Base-by-base conservation (phyloP, 2,113 vertebrate species). In the Eurystomus gularis region DNA sequence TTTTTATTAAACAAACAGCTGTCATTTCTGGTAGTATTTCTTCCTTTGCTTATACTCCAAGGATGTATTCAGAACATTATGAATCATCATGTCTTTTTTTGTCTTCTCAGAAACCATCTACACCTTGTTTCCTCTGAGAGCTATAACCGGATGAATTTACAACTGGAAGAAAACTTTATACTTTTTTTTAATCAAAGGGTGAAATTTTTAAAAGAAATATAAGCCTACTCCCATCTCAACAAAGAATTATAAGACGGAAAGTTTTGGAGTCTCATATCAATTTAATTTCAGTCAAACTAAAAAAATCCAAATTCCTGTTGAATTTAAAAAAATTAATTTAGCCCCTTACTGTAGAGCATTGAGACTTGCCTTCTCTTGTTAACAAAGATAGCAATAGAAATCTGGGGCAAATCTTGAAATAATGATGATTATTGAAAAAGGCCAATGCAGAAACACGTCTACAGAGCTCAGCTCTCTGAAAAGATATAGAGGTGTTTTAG, bases 181-280 rank as follows among this genome's bases (percentile, higher is more conserved):
- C 68, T 57, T n/a, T 54, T 54, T 65, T 40, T 33, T 37, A 54
- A 64, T 37, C 8, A 44, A 84, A 65, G 17, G 2, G 10, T 37
- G 14, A 62, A 62, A 82, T 76, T 37, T 26, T 83, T 12, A 33
- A 72, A 75, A 58, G 3, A 62, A 60, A 70, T 24, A 28, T 26
- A 44, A 44, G 3, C 7, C 11, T 12, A 7, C 3, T 2, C 4
- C 4, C 4, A 1, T 5, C 19, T 13, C 28, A n/a, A n/a, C 9
- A 42, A 33, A 40, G 4, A 57, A 31, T 51, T 73, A 9, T 25
- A 46, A 28, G 28, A 55, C 57, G 24, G 20, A 51, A 91, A 2
- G 5, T 52, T 84, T 75, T 49, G 11, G 15, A 71, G 1, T 4
- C 2, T 55, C 23, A 40, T 69, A 8, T 64, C 39, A 55, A 51